Base-by-base conservation (phyloP, 2,888 invertebrate species). In the Teinopalpus imperialis region DNA sequence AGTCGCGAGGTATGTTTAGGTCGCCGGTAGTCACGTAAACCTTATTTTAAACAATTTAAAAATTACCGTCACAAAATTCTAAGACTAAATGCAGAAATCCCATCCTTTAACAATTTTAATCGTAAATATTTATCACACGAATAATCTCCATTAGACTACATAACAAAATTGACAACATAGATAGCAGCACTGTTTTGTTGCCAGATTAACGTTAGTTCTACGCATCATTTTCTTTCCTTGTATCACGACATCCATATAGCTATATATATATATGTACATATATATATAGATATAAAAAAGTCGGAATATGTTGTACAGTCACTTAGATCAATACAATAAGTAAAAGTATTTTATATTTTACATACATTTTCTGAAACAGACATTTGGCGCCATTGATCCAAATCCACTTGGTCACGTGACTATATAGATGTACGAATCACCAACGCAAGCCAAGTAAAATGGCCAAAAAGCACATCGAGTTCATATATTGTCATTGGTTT, bases 161-260 rank as follows among this genome's bases (percentile, higher is more conserved):
- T 81, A 81, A 80, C 81, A 83, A 82, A 93, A 93, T 93, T 94
- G 94, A 94, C 94, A 94, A 92, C 92, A 91, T 90, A 94, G 94
- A 91, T 92, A 93, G 94, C 94, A 92, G 90, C 91, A 91, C 90
- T 77, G 85, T 87, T 88, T 85, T 82, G 88, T 87, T 88, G 80
- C 85, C 81, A 82, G 82, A 81, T 80, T 87, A 90, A 90, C 90
- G 79, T 89, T 87, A 88, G 76, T 69, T 72, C 70, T 82, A 82
- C 80, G 82, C 80, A 81, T 81, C 77, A 70, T 70, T 76, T 76
- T 72, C 64, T 62, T 60, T 52, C 43, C 51, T 51, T 58, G 55
- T 52, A 55, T 54, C 53, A 52, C 36, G 43, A 46, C 51, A 53
- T 54, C 49, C 43, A 51, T 49, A 55, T 50, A 51, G 63, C 58